Conservation (phyloP, 2,113 vertebrate genomes). For the Sceloporus tristichus region DNA sequence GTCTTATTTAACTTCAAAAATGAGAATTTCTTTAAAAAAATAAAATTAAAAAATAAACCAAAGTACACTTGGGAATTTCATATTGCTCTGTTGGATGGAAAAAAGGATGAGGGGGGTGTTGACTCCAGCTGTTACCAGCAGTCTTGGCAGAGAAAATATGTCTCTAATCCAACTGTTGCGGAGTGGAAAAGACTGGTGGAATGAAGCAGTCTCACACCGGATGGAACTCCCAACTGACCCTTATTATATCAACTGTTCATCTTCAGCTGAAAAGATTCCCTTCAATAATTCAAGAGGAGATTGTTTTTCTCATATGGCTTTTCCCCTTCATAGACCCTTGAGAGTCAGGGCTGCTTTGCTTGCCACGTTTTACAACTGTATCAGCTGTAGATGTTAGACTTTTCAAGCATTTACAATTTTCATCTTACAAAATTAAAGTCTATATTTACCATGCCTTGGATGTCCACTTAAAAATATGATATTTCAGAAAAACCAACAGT, state of each 20-base stretch:
- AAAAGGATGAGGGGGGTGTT: not conserved
- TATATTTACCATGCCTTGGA: not conserved
- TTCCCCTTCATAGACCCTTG: not conserved
- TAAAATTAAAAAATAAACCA: not conserved
- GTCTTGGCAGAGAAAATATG: slow-evolving; percentile 14
- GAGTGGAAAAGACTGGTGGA: slow-evolving; percentile 20
- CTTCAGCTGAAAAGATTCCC: slow-evolving; percentile 5
- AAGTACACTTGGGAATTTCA: slow-evolving; percentile 36
- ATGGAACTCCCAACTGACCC: slow-evolving; percentile 15
- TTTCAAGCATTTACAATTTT: not conserved
- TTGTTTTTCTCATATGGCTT: not conserved
- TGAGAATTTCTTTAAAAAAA: not conserved
- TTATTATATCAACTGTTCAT: slow-evolving; percentile 16
- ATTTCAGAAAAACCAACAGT: not conserved
- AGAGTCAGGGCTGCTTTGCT: not conserved
- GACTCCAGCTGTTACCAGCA: slow-evolving; percentile 40
- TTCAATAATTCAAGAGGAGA: slow-evolving; percentile 16
- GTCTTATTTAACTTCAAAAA: slow-evolving; percentile 10
- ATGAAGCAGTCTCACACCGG: slow-evolving; percentile 16
- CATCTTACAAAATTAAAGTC: not conserved
- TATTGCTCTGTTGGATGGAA: slow-evolving; percentile 19
- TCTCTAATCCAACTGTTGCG: slow-evolving; percentile 24
- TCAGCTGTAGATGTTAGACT: not conserved
- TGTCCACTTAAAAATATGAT: not conserved
- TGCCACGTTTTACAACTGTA: not conserved